phyloP scores from a whole-genome alignment of 1,140 invertebrate genomes.

The Diachasma alloeum region DNA sequence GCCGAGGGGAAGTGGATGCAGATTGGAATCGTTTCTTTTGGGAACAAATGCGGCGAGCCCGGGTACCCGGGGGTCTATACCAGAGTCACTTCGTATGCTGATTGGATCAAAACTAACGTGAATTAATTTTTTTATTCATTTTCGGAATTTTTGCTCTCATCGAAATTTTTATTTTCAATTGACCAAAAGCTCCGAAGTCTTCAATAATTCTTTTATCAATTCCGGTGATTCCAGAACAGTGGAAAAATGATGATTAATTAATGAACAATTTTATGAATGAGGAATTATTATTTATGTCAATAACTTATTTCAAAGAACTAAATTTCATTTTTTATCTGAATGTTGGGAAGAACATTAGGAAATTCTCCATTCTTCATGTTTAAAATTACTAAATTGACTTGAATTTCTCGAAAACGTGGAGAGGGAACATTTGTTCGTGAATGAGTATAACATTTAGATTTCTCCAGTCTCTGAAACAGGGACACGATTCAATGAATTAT shows the following conservation, averaged over 20 bases:
- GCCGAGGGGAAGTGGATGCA: slow-evolving; percentile 81
- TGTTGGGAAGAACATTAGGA: background rate
- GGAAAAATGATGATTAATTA: too few species aligned
- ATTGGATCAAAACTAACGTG: slow-evolving; percentile 69
- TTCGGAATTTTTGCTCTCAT: background rate
- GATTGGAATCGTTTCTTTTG: slow-evolving; percentile 90
- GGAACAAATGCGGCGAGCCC: slow-evolving; percentile 89
- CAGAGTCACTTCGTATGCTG: slow-evolving; percentile 69
- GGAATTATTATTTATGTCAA: too few species aligned
- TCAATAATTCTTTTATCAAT: too few species aligned
- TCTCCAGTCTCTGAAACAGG: background rate
- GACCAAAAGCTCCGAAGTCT: too few species aligned
- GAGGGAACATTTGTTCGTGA: background rate
- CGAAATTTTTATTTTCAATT: too few species aligned
- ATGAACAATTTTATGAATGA: too few species aligned
- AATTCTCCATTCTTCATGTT: background rate
- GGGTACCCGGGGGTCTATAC: slow-evolving; percentile 86
- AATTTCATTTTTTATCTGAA: too few species aligned
- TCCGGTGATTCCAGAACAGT: too few species aligned
- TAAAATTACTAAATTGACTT: background rate
- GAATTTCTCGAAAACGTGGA: background rate
- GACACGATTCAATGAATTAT: slow-evolving; percentile 2
- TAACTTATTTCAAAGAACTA: too few species aligned
- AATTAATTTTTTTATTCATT: slow-evolving; percentile 57
- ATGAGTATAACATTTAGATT: background rate